Percentiles rank a stretch among this genome's conserved stretches.
These are phyloP conservation scores for Condylostylus longicornis DNA, from an alignment of 1,140 invertebrate species.

Conservation along the genomic window DNA sequence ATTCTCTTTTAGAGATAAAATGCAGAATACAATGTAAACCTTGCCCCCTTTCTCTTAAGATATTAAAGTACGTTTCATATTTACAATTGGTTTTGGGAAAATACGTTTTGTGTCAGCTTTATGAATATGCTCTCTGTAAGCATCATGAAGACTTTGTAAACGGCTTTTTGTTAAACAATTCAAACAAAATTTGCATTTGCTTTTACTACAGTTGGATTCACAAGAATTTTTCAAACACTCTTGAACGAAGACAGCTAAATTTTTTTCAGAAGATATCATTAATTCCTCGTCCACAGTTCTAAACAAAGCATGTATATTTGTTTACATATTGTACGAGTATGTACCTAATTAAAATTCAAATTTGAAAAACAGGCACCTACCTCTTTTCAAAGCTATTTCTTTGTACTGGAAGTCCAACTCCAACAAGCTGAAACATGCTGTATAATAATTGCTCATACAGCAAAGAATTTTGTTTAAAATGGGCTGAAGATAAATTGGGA, in stretches of 20 bases:
- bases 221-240: slow-evolving; percentile 45
- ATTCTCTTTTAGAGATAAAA: too few species aligned
- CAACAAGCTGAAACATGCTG: slow-evolving; percentile 69
- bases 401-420: slow-evolving; percentile 35
- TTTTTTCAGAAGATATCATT: slow-evolving; percentile 63
- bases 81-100: slow-evolving; percentile 62
- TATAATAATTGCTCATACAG: slow-evolving; percentile 88
- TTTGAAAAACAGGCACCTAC: background rate
- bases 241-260: slow-evolving; percentile 60
- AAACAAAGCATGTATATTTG: slow-evolving; percentile 14
- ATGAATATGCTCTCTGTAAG: slow-evolving; percentile 66
- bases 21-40: too few species aligned
- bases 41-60: too few species aligned
- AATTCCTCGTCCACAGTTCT: slow-evolving; percentile 35
- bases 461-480: slow-evolving; percentile 74
- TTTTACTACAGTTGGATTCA: slow-evolving; percentile 44
- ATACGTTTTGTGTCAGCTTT: slow-evolving; percentile 63
- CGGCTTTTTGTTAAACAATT: slow-evolving; percentile 54
- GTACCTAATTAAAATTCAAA: background rate
- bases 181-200: slow-evolving; percentile 62
- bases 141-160: slow-evolving; percentile 40
- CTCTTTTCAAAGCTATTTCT: slow-evolving; percentile 5
- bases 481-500: slow-evolving; percentile 85
- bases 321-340: background rate
- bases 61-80: slow-evolving; percentile 1